Evolutionary conservation across 1,140 invertebrate species (phyloP), one percentile per base, ranked within the genome.

Genomic region (Limonius californicus): DNA sequence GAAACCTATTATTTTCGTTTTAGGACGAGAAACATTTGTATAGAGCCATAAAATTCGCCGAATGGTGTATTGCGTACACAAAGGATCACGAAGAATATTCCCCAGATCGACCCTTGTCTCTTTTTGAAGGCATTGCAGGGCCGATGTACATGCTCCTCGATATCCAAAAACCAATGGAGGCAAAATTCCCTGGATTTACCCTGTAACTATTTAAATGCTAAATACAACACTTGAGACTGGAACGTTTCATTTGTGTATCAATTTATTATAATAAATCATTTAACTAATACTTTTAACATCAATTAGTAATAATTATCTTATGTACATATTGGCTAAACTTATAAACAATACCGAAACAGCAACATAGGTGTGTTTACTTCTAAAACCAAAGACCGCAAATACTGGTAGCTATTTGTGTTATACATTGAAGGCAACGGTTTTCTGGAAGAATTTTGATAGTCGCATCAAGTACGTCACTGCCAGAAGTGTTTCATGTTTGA

Each of bases 91-190:
- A 88, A 65, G 83, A 82, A 68, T 80, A 81, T 61, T 72, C 70
- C 7, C 88, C 94, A 12, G 93, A 96, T 78, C 77, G 86, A 64
- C 92, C 92, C 0, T 85, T 85, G 55, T 95, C 92, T 0, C 77
- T 97, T 8, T 96, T 90, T 78, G 93, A 96, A 86, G 94, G 94
- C 15, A 72, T 87, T 15, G 78, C 85, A 30, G 88, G 88, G 15
- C 83, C 87, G 2, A 82, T 90, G 68, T 91, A 89, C 70, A 85
- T 90, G 58, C 75, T 89, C 6, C 70, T 82, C 23, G 89, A 91
- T 71, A 70, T 91, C 4, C 73, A 82, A 54, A 72, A 84, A 55
- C 84, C 87, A 11, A 45, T 70, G 30, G 72, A 79, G 4, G 84
- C 89, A 0, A 85, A 83, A 76, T 91, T 92, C 76, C 90, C 90